A percentile compares a stretch with the other conserved stretches of the same genome.
These are phyloP conservation scores for Plemyria rubiginata DNA, from an alignment of 2,888 invertebrate genomes.

Conservation along the genomic window DNA sequence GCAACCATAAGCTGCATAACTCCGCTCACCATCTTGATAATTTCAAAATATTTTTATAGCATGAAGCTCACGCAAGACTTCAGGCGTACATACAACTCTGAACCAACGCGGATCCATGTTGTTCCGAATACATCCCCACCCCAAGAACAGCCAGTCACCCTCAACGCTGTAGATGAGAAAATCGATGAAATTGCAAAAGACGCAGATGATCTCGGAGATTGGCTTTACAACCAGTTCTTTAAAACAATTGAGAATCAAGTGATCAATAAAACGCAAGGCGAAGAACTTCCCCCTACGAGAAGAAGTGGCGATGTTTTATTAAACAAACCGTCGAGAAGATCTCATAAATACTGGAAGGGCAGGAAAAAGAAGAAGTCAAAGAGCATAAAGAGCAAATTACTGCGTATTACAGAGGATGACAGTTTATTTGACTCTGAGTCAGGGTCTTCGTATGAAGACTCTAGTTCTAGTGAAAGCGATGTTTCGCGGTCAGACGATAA, in stretches of 20 bases:
- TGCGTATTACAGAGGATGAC: slow-evolving; percentile 71
- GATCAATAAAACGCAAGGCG: slow-evolving; percentile 64
- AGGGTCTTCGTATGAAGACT: slow-evolving; percentile 40
- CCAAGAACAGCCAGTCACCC: slow-evolving; percentile 42
- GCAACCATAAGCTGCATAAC: too few species aligned
- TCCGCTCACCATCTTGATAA: background rate
- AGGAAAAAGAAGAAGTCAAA: slow-evolving; percentile 49
- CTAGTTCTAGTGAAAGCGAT: slow-evolving; percentile 41
- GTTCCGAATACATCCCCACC: slow-evolving; percentile 34
- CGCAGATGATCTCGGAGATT: slow-evolving; percentile 71
- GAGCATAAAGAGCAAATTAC: slow-evolving; percentile 60
- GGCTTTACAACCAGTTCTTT: slow-evolving; percentile 79
- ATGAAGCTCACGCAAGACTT: slow-evolving; percentile 60
- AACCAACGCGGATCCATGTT: slow-evolving; percentile 49
- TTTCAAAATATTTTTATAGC: slow-evolving; percentile 46
- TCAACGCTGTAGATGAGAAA: slow-evolving; percentile 51
- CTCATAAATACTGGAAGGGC: slow-evolving; percentile 47
- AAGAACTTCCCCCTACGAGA: slow-evolving; percentile 53
- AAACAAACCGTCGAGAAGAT: slow-evolving; percentile 46
- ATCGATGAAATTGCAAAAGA: slow-evolving; percentile 64
- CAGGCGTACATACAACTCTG: slow-evolving; percentile 50
- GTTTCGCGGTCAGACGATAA: slow-evolving; percentile 38
- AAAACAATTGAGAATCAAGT: slow-evolving; percentile 77
- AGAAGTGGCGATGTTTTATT: slow-evolving; percentile 51
- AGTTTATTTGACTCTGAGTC: slow-evolving; percentile 67